Evolutionary conservation across 2,113 vertebrate genomes (phyloP).

Genomic region (Corythornis cristatus): DNA sequence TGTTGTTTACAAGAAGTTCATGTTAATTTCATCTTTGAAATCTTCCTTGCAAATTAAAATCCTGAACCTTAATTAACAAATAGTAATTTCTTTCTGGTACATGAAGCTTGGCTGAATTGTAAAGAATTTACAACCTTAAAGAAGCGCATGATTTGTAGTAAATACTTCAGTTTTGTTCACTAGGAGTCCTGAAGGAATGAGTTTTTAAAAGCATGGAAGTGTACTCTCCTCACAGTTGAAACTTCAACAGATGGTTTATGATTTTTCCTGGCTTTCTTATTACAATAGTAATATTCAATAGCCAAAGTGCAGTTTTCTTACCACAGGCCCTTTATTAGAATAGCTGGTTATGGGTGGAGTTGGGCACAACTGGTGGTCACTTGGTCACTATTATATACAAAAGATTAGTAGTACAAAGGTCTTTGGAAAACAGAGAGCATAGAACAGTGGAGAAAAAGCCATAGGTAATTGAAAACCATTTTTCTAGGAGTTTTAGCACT

Average conservation of each 20-base stretch:
- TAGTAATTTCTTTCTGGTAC: neutral
- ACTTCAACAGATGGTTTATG: neutral
- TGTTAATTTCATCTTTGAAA: neutral
- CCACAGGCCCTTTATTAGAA: neutral
- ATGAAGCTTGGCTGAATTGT: neutral
- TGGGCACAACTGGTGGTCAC: neutral
- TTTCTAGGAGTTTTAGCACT: neutral
- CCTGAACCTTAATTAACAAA: neutral
- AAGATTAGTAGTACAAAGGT: neutral
- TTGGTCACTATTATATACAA: neutral
- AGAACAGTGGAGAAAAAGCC: neutral
- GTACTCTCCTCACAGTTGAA: neutral
- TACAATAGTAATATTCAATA: neutral
- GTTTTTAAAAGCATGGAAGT: neutral
- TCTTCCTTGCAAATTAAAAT: neutral
- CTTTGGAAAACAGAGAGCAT: neutral
- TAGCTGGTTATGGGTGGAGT: neutral
- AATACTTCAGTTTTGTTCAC: neutral
- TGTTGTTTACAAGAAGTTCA: neutral
- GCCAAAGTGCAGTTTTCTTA: neutral
- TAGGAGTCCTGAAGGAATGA: neutral
- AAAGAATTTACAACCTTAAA: neutral
- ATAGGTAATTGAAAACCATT: neutral
- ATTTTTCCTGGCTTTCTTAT: neutral
- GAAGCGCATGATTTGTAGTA: neutral